phyloP scores from a whole-genome alignment of 2,113 vertebrate genomes.

The Ginglymostoma cirratum region DNA sequence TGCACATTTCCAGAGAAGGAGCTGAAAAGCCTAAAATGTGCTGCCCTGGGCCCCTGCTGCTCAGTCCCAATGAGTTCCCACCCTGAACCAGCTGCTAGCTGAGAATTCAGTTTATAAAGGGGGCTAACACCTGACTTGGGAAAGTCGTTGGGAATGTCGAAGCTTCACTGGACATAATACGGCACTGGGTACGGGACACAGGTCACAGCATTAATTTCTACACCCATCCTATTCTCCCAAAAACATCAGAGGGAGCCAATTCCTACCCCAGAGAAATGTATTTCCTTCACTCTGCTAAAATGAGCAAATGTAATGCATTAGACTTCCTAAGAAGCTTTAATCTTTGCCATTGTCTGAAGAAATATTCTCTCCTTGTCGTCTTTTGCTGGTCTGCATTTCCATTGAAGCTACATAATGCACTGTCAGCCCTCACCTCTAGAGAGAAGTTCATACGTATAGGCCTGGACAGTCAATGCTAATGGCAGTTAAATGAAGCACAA shows the following conservation, averaged over 20 bases:
- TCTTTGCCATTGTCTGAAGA: background rate
- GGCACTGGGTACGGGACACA: background rate
- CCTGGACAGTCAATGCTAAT: background rate
- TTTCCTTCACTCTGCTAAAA: background rate
- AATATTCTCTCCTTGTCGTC: background rate
- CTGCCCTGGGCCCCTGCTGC: no score
- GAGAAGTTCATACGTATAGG: no score
- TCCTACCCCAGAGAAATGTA: background rate
- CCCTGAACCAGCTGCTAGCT: no score
- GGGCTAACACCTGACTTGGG: background rate
- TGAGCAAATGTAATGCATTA: background rate
- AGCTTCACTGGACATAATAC: background rate
- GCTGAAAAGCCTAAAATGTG: background rate
- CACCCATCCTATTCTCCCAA: background rate
- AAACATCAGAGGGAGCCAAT: background rate
- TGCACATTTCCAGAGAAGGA: background rate
- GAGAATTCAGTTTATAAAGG: background rate
- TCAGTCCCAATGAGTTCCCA: background rate
- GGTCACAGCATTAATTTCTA: background rate
- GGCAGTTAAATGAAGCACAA: background rate
- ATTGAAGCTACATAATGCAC: background rate
- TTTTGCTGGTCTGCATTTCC: background rate
- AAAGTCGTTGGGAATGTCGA: background rate
- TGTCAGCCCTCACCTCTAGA: background rate
- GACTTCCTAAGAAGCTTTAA: background rate